phyloP scores from a whole-genome alignment of 1,140 invertebrate genomes.

The silkworm (Bombyx mori) region DNA sequence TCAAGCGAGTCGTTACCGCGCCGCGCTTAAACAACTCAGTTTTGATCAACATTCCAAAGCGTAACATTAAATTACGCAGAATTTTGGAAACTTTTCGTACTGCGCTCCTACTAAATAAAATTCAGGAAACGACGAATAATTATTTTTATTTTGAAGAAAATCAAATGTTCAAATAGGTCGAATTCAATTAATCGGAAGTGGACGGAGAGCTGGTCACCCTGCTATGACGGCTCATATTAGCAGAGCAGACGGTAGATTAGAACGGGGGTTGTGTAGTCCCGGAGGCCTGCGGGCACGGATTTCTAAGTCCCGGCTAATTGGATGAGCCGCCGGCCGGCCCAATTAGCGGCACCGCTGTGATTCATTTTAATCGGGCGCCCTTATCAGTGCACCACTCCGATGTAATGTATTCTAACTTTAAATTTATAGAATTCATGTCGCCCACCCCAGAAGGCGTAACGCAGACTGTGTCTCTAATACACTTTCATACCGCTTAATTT shows the following conservation, averaged over 20 bases:
- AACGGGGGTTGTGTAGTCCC: slow-evolving; percentile 22
- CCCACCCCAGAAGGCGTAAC: too few relatives aligned
- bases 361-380: slow-evolving; percentile 65
- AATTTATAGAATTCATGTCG: slow-evolving; percentile 5
- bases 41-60: slow-evolving; percentile 42
- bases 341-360: slow-evolving; percentile 61
- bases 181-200: neutral
- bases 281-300: slow-evolving; percentile 40
- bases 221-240: slow-evolving; percentile 14
- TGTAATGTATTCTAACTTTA: slow-evolving; percentile 17
- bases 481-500: too few relatives aligned
- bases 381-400: slow-evolving; percentile 32
- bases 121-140: neutral
- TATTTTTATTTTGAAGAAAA: slow-evolving; percentile 3
- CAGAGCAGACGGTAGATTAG: slow-evolving; percentile 39
- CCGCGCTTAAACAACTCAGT: slow-evolving; percentile 55
- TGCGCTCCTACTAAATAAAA: neutral
- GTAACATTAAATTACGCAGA: slow-evolving; percentile 24
- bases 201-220: neutral
- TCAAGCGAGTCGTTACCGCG: slow-evolving; percentile 46
- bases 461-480: too few relatives aligned
- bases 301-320: slow-evolving; percentile 67
- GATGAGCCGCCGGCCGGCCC: slow-evolving; percentile 54
- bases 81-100: slow-evolving; percentile 1
- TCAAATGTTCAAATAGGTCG: slow-evolving; percentile 3